These are phyloP conservation scores for Salticus scenicus DNA, from an alignment of 2,888 invertebrate genomes.

Conservation along the genomic window DNA sequence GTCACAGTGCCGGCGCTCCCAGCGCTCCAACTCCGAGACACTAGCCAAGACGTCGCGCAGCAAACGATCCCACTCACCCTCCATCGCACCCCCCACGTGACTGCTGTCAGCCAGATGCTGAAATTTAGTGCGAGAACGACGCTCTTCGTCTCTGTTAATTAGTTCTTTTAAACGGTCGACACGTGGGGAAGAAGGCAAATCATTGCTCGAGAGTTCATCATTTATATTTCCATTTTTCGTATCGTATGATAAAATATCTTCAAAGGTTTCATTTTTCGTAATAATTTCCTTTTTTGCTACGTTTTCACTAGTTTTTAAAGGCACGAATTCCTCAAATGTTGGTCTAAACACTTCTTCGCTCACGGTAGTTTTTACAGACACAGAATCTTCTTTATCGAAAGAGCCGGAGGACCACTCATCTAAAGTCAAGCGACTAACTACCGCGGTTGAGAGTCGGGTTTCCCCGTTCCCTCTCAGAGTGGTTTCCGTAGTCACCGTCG, in stretches of 20 bases:
- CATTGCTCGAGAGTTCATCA: not conserved
- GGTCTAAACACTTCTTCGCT: constrained; percentile 29
- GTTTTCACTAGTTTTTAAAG: not conserved
- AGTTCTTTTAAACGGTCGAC: constrained; percentile 41
- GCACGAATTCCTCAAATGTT: constrained; percentile 46
- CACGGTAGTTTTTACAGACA: not conserved
- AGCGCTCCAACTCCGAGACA: constrained; percentile 58
- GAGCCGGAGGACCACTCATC: constrained; percentile 15
- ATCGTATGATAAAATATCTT: not conserved
- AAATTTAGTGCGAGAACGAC: constrained; percentile 20
- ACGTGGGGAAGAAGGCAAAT: constrained; percentile 21
- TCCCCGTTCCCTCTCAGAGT: constrained; percentile 19
- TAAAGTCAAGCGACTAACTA: constrained; percentile 35
- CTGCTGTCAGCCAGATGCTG: constrained; percentile 13
- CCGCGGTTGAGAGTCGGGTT: constrained; percentile 25
- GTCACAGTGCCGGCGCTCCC: constrained; percentile 42
- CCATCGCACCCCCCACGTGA: constrained; percentile 23
- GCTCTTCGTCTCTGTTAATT: constrained; percentile 45
- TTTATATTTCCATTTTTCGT: not conserved
- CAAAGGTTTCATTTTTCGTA: not conserved
- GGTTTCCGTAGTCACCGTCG: constrained; percentile 45
- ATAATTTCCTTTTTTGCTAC: not conserved
- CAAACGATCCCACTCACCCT: constrained; percentile 56
- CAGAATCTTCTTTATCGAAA: constrained; percentile 2
- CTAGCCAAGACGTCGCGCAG: constrained; percentile 58